Base-by-base conservation (phyloP, 2,888 invertebrate species). In the Ferdinandea cuprea region DNA sequence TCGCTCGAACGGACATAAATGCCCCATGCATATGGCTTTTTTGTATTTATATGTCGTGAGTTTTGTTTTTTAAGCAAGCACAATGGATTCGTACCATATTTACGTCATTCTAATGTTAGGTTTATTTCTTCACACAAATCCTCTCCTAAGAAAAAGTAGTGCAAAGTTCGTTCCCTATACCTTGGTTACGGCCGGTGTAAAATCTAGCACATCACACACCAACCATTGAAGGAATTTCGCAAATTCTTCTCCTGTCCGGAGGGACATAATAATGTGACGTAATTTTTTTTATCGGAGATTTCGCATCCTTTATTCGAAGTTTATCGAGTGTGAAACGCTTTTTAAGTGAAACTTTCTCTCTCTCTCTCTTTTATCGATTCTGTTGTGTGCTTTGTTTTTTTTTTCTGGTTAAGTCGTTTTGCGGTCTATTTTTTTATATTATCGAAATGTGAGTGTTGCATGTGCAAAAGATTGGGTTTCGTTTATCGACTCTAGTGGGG, bases 291-390 rank as follows among this genome's bases (percentile, higher is more conserved):
- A 77, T 81, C 66, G 66, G 52, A 77, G 81, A 81, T 81, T 77
- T 81, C 59, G 59, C 44, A 76, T 77, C 77, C 71, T 77, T 81
- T 81, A 77, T 81, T 52, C 59, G 71, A 61, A 59, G 52, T 81
- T 77, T 77, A 81, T 81, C 81, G 81, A 81, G 77, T 77, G 77
- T 72, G 59, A 81, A 81, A 81, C 77, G 69, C 52, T 81, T 71
- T 80, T 81, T 8, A 65, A 81, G 80, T 65, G 59, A 71, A 69
- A 59, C 35, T 66, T 52, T 59, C 25, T 48, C 56, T 48, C 35
- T 66, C 44, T 59, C 25, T 48, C 56, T 48, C 56, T 40, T 52
- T 59, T 8, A 15, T 73, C 48, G 58, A 42, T 52, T 42, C 28
- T 25, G 1, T 40, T 15, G 25, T 9, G 52, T 35, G 52, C 48